A percentile compares a stretch with the other conserved stretches of the same genome.
phyloP scores from a whole-genome alignment of 2,113 vertebrate species.

The Perccottus glenii region DNA sequence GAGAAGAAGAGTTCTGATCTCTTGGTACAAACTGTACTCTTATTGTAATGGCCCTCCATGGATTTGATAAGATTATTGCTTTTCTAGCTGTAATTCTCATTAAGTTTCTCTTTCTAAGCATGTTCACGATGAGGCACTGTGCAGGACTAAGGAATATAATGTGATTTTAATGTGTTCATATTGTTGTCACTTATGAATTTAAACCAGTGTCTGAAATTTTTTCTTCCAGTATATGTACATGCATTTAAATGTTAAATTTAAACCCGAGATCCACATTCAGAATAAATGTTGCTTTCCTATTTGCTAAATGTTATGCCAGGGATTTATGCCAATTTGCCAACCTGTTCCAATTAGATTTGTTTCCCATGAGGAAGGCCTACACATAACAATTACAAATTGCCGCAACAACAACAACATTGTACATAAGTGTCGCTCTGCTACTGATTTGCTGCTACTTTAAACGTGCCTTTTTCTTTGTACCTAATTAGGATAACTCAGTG shows the following conservation, averaged over 20 bases:
- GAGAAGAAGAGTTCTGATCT: conserved; percentile 66
- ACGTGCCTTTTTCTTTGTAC: conserved; percentile 57
- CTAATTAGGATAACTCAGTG: conserved; percentile 62
- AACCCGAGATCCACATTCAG: no score
- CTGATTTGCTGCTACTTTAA: conserved; percentile 58
- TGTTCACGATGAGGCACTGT: conserved; percentile 26
- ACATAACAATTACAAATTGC: conserved; percentile 52
- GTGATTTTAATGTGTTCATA: conserved; percentile 1
- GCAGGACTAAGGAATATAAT: conserved; percentile 18
- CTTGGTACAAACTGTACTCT: conserved; percentile 60
- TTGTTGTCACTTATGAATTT: conserved; percentile 2
- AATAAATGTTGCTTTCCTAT: no score
- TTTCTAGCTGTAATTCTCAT: conserved; percentile 56
- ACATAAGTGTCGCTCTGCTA: conserved; percentile 32
- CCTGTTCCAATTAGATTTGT: not conserved
- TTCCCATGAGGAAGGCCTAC: conserved; percentile 21
- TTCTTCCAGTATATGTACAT: no score
- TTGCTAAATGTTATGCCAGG: no score
- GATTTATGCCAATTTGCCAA: no score
- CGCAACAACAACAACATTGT: conserved; percentile 37
- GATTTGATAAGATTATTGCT: conserved; percentile 72
- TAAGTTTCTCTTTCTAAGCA: conserved; percentile 42
- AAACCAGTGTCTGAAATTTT: not conserved
- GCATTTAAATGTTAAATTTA: no score
- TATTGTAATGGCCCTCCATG: conserved; percentile 66